phyloP scores from a whole-genome alignment of 2,888 invertebrate species.

The Drosophila incognita region DNA sequence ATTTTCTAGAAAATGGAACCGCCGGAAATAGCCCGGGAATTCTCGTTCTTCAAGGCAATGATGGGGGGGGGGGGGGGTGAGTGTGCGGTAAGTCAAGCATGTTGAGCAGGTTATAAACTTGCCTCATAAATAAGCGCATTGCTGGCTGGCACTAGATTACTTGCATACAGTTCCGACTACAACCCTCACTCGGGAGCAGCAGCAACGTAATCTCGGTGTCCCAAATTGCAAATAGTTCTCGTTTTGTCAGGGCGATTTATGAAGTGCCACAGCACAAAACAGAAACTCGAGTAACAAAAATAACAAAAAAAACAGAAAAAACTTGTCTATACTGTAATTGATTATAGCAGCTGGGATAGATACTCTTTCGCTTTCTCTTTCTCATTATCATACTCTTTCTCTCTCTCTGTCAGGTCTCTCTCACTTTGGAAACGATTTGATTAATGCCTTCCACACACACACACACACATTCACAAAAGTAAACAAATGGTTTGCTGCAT shows the following conservation, averaged over 20 bases:
- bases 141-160: constrained; percentile 37
- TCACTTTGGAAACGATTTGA: constrained; percentile 52
- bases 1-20: constrained; percentile 20
- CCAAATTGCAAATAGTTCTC: constrained; percentile 53
- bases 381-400: not conserved
- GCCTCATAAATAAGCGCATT: constrained; percentile 48
- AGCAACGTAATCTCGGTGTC: constrained; percentile 28
- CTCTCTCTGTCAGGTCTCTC: not conserved
- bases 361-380: not conserved
- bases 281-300: constrained; percentile 26
- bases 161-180: not conserved
- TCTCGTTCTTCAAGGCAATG: constrained; percentile 3
- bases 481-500: constrained; percentile 39
- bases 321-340: constrained; percentile 45
- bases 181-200: not conserved
- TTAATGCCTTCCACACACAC: constrained; percentile 38
- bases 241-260: constrained; percentile 49
- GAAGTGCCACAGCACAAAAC: constrained; percentile 29
- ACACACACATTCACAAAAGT: not conserved
- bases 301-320: not conserved
- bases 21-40: constrained; percentile 21
- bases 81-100: not conserved
- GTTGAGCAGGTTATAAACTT: constrained; percentile 46
- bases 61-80: rapidly evolving
- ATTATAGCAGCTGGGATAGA: constrained; percentile 44